phyloP scores from a whole-genome alignment of 2,888 invertebrate species.

The Furcula furcula region DNA sequence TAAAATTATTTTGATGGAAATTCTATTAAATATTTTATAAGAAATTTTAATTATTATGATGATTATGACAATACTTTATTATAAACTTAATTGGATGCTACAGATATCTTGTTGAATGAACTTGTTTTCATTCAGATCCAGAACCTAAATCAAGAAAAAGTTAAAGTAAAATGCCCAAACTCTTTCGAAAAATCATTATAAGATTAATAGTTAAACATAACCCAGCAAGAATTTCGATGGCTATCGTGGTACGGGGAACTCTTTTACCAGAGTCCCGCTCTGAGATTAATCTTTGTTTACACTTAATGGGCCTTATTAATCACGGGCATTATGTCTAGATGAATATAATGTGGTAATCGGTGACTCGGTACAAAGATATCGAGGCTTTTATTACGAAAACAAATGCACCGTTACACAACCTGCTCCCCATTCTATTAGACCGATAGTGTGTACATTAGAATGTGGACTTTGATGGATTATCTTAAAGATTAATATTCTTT shows the following conservation, averaged over 20 bases:
- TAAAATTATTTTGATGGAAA: too few relatives aligned
- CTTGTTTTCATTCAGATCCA: too few relatives aligned
- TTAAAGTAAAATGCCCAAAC: too few relatives aligned
- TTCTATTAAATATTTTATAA: too few relatives aligned
- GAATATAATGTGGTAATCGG: conserved; percentile 69
- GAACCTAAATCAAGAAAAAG: too few relatives aligned
- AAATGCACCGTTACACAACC: conserved; percentile 66
- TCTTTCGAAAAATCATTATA: too few relatives aligned
- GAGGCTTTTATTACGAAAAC: conserved; percentile 66
- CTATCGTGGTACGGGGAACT: conserved; percentile 42
- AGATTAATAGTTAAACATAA: too few relatives aligned
- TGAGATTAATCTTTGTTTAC: conserved; percentile 76
- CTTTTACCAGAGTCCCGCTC: conserved; percentile 38
- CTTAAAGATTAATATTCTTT: conserved; percentile 26
- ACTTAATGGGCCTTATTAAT: conserved; percentile 75
- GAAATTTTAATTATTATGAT: too few relatives aligned
- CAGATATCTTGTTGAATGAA: too few relatives aligned
- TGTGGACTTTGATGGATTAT: conserved; percentile 23
- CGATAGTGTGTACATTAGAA: conserved; percentile 19
- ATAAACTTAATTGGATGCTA: too few relatives aligned
- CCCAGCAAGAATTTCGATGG: conserved; percentile 5
- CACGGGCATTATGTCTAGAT: conserved; percentile 69
- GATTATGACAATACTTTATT: too few relatives aligned
- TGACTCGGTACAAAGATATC: conserved; percentile 61
- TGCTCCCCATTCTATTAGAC: conserved; percentile 38